Evolutionary conservation across 37 sponge, comb jelly and placozoan genomes (phyloP), one percentile per base, ranked within the genome.

Genomic region (Dysidea cf. avara): DNA sequence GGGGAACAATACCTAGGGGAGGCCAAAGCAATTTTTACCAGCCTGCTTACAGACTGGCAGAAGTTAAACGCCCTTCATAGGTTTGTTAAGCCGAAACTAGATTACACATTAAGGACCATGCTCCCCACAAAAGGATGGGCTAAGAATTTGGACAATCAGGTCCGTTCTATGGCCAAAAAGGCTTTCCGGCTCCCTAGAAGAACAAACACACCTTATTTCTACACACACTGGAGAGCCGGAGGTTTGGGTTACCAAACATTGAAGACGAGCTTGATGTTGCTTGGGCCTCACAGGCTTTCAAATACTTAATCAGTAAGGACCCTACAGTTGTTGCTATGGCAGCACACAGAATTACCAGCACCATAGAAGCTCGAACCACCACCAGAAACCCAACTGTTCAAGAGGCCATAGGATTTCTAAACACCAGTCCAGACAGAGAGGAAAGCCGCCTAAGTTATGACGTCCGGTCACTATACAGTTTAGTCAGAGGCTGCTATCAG

Each of bases 41-140:
- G 58, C 36, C 25, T 12, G 0, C 56, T 83, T 20, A 50, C 77
- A 22, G 71, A 75, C 43, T 83, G 84, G 84, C 84, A 76, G 54
- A 83, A 83, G 64, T 37, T 83, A 25, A 71, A 83, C 53, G 84
- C 84, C 62, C 60, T 69, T 63, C 59, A 64, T 22, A 58, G 20
- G 20, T 83, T 83, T 65, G 63, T 68, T 21, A 12, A 59, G 34
- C 56, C 84, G 24, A 67, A 49, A 29, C 40, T 39, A 12, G 28
- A 36, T 14, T 72, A 64, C 58, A 54, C 52, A 14, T 65, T 81
- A 16, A 18, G 39, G 32, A 38, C 76, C 11, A 24, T 71, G 39
- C 13, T 36, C 12, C 58, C 64, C n/a, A 20, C 21, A n/a, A 33
- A 33, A 24, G 53, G 37, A 22, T 83, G 77, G 77, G 55, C 66